Evolutionary conservation across 1,140 invertebrate species (phyloP).

Genomic region (Meloidogyne floridensis): DNA sequence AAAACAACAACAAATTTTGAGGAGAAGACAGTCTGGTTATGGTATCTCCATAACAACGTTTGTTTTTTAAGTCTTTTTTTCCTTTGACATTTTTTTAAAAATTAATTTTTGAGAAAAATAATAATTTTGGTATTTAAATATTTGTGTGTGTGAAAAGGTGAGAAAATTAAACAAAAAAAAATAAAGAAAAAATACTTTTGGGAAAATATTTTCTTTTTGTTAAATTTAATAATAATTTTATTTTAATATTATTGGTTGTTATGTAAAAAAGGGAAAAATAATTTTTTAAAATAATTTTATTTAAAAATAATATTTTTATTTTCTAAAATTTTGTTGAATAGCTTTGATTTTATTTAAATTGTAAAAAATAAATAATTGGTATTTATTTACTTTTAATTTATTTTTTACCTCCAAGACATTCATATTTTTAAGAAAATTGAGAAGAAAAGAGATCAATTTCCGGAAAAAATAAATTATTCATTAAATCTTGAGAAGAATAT

Average conservation of each 20-base stretch:
- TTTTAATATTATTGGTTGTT: too few relatives aligned
- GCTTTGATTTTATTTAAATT: too few relatives aligned
- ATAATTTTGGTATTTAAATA: slow-evolving; percentile 1
- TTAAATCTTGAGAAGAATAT: background rate
- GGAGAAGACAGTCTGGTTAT: slow-evolving; percentile 60
- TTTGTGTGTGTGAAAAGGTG: background rate
- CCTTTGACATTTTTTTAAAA: background rate
- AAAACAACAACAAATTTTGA: slow-evolving; percentile 31
- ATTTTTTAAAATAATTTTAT: too few relatives aligned
- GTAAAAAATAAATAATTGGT: background rate
- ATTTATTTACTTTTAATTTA: background rate
- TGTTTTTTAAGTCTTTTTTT: slow-evolving; percentile 16
- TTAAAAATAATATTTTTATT: too few relatives aligned
- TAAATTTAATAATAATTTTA: too few relatives aligned
- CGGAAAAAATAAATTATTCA: background rate
- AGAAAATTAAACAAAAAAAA: background rate
- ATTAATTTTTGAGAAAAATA: background rate
- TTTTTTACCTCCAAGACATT: background rate
- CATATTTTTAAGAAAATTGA: background rate
- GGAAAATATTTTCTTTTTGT: background rate
- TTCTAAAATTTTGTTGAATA: too few relatives aligned
- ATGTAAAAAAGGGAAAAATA: too few relatives aligned
- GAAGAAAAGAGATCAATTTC: background rate
- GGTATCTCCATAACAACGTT: slow-evolving; percentile 64
- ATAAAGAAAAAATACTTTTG: background rate